A percentile compares a stretch with the other conserved stretches of the same genome.
Evolutionary conservation across 1,140 invertebrate species (phyloP).

Genomic region (Holcopasites calliopsidis): DNA sequence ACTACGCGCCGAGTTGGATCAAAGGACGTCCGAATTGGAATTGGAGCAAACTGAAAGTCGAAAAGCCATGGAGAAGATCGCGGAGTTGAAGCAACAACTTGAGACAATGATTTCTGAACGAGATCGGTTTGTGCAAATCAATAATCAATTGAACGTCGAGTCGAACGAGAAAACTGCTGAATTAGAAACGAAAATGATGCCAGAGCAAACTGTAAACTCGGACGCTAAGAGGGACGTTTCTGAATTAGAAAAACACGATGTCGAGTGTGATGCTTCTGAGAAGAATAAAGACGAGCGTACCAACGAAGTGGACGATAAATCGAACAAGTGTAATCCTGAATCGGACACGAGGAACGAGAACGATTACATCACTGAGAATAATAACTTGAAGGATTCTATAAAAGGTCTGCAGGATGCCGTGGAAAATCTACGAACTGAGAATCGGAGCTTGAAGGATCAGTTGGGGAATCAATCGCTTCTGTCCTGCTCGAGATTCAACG

Average conservation of each 20-base stretch:
- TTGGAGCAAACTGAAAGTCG: not conserved
- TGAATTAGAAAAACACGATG: constrained; percentile 22
- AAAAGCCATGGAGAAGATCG: not conserved
- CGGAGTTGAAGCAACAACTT: not conserved
- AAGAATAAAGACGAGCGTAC: constrained; percentile 23
- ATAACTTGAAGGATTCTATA: constrained; percentile 14
- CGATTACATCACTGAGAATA: not conserved
- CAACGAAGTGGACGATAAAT: not conserved
- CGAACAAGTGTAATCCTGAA: not conserved
- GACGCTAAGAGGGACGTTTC: constrained; percentile 1
- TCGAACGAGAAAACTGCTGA: not conserved
- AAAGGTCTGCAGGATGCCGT: constrained; percentile 11
- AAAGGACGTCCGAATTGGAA: not conserved
- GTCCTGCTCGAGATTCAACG: not conserved
- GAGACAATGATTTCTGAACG: not conserved
- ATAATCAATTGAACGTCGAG: constrained; percentile 5
- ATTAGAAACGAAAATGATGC: not conserved
- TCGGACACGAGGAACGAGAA: not conserved
- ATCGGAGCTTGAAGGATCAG: constrained; percentile 27
- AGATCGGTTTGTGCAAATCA: constrained; percentile 12
- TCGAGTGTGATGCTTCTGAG: not conserved
- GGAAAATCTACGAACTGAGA: constrained; percentile 11
- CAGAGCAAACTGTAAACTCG: not conserved
- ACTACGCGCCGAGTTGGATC: not conserved
- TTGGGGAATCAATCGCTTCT: not conserved